Evolutionary conservation across 1,140 invertebrate genomes (phyloP).

Genomic region (Anastrepha ludens): DNA sequence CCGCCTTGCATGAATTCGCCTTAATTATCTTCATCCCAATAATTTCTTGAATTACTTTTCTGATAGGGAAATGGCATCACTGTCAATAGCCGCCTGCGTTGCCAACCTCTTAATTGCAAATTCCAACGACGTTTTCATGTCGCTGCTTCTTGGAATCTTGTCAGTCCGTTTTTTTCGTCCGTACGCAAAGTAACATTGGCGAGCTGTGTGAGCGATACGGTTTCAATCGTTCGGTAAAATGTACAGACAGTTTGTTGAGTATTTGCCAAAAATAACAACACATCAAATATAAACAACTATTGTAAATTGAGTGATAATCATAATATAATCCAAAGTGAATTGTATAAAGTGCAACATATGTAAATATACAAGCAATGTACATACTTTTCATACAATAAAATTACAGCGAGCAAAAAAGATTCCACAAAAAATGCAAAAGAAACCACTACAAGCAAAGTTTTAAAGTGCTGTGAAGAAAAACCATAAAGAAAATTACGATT

Average conservation of each 20-base stretch:
- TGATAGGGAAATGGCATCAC: neutral
- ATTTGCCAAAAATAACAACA: conserved; percentile 35
- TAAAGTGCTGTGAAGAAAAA: conserved; percentile 31
- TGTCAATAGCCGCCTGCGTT: neutral
- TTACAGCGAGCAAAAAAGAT: neutral
- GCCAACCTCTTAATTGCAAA: neutral
- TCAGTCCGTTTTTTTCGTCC: conserved; percentile 49
- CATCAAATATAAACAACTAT: conserved; percentile 8
- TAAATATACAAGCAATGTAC: neutral
- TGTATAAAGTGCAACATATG: neutral
- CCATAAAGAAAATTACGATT: conserved; percentile 32
- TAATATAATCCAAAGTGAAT: neutral
- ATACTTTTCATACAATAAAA: conserved; percentile 7
- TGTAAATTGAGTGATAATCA: neutral
- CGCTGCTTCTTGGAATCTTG: conserved; percentile 33
- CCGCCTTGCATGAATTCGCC: too few relatives aligned
- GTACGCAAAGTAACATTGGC: neutral
- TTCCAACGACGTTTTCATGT: neutral
- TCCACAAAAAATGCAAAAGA: conserved; percentile 46
- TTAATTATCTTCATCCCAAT: too few relatives aligned
- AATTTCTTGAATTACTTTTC: neutral
- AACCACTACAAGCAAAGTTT: conserved; percentile 18
- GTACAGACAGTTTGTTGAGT: neutral
- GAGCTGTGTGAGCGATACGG: neutral
- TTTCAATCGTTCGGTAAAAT: neutral